These are phyloP conservation scores for Aplodontia rufa DNA, from an alignment of 2,113 vertebrate genomes.

Conservation along the genomic window DNA sequence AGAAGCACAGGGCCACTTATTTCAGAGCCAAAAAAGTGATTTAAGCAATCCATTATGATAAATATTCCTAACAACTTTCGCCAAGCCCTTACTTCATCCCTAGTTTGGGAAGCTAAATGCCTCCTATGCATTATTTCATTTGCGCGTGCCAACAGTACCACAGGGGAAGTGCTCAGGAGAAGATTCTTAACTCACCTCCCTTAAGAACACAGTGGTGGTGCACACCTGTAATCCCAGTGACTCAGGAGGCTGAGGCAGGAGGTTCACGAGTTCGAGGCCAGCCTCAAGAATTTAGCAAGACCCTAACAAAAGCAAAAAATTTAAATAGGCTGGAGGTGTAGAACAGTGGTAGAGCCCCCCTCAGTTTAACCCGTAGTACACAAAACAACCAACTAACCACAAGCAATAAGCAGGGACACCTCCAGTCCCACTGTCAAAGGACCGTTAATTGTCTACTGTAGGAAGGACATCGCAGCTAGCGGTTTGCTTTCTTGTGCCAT, in stretches of 20 bases:
- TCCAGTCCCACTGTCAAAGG: background rate
- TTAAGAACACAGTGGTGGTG: no score
- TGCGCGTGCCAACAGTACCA: background rate
- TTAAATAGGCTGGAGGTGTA: background rate
- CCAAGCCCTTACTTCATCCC: background rate
- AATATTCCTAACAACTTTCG: background rate
- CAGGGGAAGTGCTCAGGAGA: background rate
- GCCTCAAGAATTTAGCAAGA: background rate
- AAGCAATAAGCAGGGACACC: background rate
- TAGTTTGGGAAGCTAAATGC: background rate
- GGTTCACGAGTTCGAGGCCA: background rate
- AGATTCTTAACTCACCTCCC: background rate
- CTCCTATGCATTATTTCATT: background rate
- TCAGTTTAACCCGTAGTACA: background rate
- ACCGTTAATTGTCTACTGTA: rapidly evolving
- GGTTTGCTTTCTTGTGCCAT: background rate
- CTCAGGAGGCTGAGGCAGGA: background rate
- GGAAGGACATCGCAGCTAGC: rapidly evolving
- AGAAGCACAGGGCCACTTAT: background rate
- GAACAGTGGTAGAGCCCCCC: background rate
- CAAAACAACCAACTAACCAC: background rate
- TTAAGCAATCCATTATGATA: background rate
- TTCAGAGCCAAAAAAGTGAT: background rate
- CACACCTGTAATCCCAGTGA: background rate
- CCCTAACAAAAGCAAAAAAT: background rate